Base-by-base conservation (phyloP, 53 echinoderm and acorn worm genomes). In the Echinometra lucunter region DNA sequence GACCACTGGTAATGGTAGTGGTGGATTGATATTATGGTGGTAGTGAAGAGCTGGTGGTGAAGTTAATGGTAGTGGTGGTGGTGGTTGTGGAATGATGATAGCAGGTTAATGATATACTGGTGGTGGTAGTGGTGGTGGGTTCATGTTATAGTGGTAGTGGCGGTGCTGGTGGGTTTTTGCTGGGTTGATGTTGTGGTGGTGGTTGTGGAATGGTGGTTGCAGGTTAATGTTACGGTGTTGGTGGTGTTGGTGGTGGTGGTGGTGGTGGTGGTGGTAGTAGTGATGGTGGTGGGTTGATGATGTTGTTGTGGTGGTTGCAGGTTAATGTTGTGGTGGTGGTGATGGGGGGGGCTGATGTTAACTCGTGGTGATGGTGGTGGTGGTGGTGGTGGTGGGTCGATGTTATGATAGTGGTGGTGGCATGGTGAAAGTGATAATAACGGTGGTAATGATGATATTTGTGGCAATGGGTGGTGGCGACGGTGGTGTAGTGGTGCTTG, bases 21-120 rank as follows among this genome's bases (percentile, higher is more conserved):
- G 32, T 81, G 81, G n/a, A n/a, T n/a, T n/a, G n/a, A n/a, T n/a
- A 25, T 88, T 49, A n/a, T 88, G 88, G 88, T 45, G 82, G 42
- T 82, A 6, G 82, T 34, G 37, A n/a, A n/a, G n/a, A n/a, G n/a
- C n/a, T n/a, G 18, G 27, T 38, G 34, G 40, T 19, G 66, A 21
- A 37, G 16, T 4, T 30, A 3, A 37, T 37, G 23, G 66, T 60
- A n/a, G 66, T 63, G 4, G 38, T 90, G 34, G 17, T 37, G 60
- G 63, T 56, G 1, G 90, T 63, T 63, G 90, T 90, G 63, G 58
- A 9, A 45, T 21, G 23, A 45, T 66, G 90, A 6, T 66, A 18
- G 58, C 25, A 37, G 8, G 53, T 53, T 53, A 13, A 11, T 53
- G 53, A 11, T 53, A 13, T 1, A 0, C 9, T 9, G 8, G 58